Percentiles rank a stretch among this genome's conserved stretches.
phyloP scores from a whole-genome alignment of 2,797 vertebrate genomes.

The Bradypus variegatus region DNA sequence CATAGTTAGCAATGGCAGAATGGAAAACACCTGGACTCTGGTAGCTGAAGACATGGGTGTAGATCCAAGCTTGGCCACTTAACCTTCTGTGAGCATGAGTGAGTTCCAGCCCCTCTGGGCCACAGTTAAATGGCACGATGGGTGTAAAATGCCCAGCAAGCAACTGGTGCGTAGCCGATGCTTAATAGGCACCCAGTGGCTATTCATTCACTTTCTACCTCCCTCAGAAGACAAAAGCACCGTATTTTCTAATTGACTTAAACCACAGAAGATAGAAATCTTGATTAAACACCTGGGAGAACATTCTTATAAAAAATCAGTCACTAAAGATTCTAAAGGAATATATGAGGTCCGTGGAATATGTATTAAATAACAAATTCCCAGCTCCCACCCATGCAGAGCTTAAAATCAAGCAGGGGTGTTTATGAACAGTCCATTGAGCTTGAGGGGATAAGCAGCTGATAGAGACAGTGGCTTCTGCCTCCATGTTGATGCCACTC shows the following conservation, averaged over 20 bases:
- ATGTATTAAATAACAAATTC: neutral
- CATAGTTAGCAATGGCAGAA: accelerated
- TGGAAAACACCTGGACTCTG: neutral
- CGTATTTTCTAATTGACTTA: slow-evolving; percentile 15
- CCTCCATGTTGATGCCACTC: accelerated
- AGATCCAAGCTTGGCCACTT: no score
- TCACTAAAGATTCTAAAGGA: neutral
- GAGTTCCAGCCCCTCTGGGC: neutral
- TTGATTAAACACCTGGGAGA: slow-evolving; percentile 1
- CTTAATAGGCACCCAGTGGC: neutral
- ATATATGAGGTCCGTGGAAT: neutral
- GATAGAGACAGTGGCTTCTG: neutral
- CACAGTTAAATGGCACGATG: neutral
- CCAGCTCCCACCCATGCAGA: neutral
- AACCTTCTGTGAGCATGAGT: neutral
- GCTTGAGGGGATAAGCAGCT: neutral
- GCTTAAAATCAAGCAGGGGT: neutral
- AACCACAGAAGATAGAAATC: slow-evolving; percentile 38
- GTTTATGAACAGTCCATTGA: neutral
- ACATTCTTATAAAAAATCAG: neutral
- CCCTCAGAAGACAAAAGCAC: slow-evolving; percentile 17
- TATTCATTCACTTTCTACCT: neutral
- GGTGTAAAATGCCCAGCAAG: neutral
- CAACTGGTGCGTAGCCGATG: no score
- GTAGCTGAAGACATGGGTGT: neutral